These are phyloP conservation scores for Lagria hirta DNA, from an alignment of 2,888 invertebrate species.

Conservation along the genomic window DNA sequence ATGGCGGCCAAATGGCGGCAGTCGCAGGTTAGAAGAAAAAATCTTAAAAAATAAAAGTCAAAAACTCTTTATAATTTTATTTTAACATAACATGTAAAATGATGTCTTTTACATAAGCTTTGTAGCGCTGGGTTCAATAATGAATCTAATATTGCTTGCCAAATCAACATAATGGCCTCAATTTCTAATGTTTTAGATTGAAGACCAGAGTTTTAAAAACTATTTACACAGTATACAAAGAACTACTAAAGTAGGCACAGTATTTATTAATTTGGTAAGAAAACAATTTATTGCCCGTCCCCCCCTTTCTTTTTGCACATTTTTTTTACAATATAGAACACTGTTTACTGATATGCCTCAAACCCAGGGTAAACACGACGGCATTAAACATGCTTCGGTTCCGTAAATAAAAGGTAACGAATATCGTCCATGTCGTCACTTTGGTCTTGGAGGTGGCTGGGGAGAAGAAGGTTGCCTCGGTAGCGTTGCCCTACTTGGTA, in stretches of 20 bases:
- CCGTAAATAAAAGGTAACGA: conserved; percentile 51
- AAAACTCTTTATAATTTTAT: conserved; percentile 30
- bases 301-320: conserved; percentile 5
- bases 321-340: conserved; percentile 21
- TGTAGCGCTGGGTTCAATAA: conserved; percentile 38
- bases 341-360: conserved; percentile 28
- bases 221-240: conserved; percentile 26
- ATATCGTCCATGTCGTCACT: conserved; percentile 51
- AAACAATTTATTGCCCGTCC: conserved; percentile 12
- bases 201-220: conserved; percentile 9
- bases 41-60: conserved; percentile 10
- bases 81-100: conserved; percentile 44
- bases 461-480: conserved; percentile 52
- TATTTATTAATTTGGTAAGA: conserved; percentile 29
- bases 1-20: no score
- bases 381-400: conserved; percentile 45
- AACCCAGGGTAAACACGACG: conserved; percentile 52
- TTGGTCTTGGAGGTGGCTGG: conserved; percentile 53
- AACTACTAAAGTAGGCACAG: conserved; percentile 37
- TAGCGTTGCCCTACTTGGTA: conserved; percentile 59
- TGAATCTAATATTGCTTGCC: conserved; percentile 44
- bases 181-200: conserved; percentile 15
- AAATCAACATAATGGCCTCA: conserved; percentile 28
- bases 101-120: conserved; percentile 40
- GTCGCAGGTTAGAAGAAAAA: no score